Evolutionary conservation across 2,113 vertebrate species (phyloP), one percentile per base, ranked within the genome.

Genomic region (Ciconia maguari): DNA sequence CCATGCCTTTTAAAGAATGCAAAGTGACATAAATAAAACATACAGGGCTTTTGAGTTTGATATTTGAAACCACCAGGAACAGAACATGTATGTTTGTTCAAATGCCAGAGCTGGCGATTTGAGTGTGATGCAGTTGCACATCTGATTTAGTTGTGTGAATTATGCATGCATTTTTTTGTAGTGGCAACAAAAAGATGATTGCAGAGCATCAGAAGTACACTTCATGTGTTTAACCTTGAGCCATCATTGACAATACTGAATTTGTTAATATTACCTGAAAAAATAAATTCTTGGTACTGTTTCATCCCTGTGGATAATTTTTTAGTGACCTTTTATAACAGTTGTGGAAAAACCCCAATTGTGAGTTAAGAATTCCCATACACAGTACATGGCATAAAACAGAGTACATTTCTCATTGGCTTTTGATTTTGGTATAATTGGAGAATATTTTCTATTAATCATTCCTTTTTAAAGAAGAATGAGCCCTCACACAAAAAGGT

Each of bases 311-410:
- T 62, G 17, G 29, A 48, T 82, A 5, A 21, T 25, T 46, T 91
- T 80, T 75, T 70, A 44, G 25, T 60, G n/a, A 81, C 6, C 13
- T 64, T 79, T 52, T 52, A 20, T 3, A 2, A 57, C 16, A 83
- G 2, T 13, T 60, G 30, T 32, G 48, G 41, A 69, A 89, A 82
- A 82, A 14, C 1, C 1, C 6, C 3, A 48, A 0, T 10, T 65
- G 20, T 36, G 55, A 77, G 11, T 57, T 46, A 41, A 58, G n/a
- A 71, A 79, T 69, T 92, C 8, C 41, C 7, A 6, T 32, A 26
- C 11, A 16, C 11, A 38, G 34, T 49, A 44, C 9, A 15, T 44
- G 21, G 25, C 30, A 62, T 70, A 41, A 81, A 74, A 1, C 11
- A 21, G 57, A 76, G 10, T 57, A 8, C 0, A 1, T 57, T 80